Base-by-base conservation (phyloP, 1,140 invertebrate genomes). In the Brachystomella parvula region DNA sequence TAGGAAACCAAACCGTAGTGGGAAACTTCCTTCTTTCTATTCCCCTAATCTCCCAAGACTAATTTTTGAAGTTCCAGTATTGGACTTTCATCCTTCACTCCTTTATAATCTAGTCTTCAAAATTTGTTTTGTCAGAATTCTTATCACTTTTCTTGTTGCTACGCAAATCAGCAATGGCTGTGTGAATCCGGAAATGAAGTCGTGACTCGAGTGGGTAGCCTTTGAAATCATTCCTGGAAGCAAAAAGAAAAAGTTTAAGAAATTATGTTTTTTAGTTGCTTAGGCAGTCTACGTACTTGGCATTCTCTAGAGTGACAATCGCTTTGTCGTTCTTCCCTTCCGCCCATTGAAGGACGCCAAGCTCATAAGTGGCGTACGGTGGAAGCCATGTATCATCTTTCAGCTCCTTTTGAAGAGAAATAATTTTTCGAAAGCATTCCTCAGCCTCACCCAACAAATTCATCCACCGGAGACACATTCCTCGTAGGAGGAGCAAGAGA, bases 141-240 rank as follows among this genome's bases (percentile, higher is more conserved):
- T 60, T 1, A 19, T 15, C 44, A 21, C 29, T n/a, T 1, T 26
- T n/a, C 2, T 49, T 19, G 21, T 57, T 49, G n/a, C 15, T 64
- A 21, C 29, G 21, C 39, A 66, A 32, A 47, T 85, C 83, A 70
- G 83, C 81, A 9, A 89, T 74, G 63, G 87, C 87, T 1, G 88
- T 86, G 76, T 96, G 93, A 69, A 96, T 89, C 71, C 90, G 83
- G 79, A 96, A 96, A 78, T 96, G 93, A 28, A 97, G 80, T 58
- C 92, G 83, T 0, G 92, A 94, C 75, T 96, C 93, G 61, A 96
- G 78, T 1, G 88, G 85, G 78, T 94, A 96, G 2, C 89, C 87
- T n/a, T 89, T 89, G 76, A 87, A 94, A 75, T 90, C 88, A 80
- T 88, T 90, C 76, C 90, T 93, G 76, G 15, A 82, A 81, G 72